Percentiles rank a stretch among this genome's conserved stretches.
Evolutionary conservation across 2,888 invertebrate genomes (phyloP).

Genomic region (Dryobota labecula): DNA sequence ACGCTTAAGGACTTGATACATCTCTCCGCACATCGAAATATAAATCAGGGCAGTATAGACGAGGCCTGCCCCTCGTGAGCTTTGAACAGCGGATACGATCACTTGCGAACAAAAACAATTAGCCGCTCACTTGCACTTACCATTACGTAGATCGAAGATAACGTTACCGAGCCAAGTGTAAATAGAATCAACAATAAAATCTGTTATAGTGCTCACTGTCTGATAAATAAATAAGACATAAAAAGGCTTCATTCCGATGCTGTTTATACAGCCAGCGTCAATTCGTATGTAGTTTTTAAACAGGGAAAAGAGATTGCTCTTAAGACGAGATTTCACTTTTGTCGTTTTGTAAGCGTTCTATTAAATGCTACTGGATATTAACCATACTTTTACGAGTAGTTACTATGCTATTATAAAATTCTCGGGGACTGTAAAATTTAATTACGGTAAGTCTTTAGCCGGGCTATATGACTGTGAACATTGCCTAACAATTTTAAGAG

Average conservation of each 20-base stretch:
- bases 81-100: constrained; percentile 82
- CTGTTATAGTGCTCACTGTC: constrained; percentile 58
- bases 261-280: constrained; percentile 6
- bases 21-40: constrained; percentile 78
- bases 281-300: constrained; percentile 33
- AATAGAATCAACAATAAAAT: constrained; percentile 66
- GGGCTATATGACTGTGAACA: neutral
- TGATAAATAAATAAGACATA: constrained; percentile 54
- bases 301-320: constrained; percentile 35
- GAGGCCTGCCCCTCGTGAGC: constrained; percentile 81
- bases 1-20: constrained; percentile 82
- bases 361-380: constrained; percentile 33
- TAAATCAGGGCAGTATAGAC: constrained; percentile 87
- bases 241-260: constrained; percentile 35
- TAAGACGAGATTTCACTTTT: constrained; percentile 1
- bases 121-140: constrained; percentile 81
- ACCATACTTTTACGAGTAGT: constrained; percentile 41
- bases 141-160: constrained; percentile 88
- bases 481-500: constrained; percentile 1
- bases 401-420: constrained; percentile 33
- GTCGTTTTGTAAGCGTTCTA: constrained; percentile 32
- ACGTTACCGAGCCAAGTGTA: constrained; percentile 66
- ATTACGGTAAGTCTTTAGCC: constrained; percentile 30
- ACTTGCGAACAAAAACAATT: constrained; percentile 85
- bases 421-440: constrained; percentile 29